A percentile compares a stretch with the other conserved stretches of the same genome.
Evolutionary conservation across 1,140 invertebrate genomes (phyloP).

Genomic region (Portunus trituberculatus): DNA sequence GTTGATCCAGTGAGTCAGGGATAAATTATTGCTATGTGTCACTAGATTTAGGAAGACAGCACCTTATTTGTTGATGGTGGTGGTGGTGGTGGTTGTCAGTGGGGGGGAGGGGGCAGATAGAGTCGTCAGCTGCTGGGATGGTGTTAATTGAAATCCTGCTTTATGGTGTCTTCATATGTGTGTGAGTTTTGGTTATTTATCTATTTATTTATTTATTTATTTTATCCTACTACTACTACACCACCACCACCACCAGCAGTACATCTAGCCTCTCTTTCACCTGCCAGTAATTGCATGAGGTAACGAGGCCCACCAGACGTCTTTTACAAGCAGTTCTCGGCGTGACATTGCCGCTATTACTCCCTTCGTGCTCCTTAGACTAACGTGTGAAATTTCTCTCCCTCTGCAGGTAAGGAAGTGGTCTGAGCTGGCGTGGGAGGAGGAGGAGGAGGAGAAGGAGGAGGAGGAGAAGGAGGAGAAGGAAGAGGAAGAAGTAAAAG

Average conservation of each 20-base stretch:
- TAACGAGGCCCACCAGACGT: background rate
- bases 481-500: background rate
- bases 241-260: background rate
- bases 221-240: background rate
- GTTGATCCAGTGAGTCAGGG: background rate
- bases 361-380: background rate
- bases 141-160: background rate
- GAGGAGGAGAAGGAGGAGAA: background rate
- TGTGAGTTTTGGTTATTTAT: background rate
- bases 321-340: background rate
- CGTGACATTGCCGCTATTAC: background rate
- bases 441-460: background rate
- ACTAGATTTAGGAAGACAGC: background rate
- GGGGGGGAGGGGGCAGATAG: background rate
- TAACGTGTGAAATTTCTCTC: conserved; percentile 7
- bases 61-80: background rate
- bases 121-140: background rate
- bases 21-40: background rate
- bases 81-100: too few species aligned
- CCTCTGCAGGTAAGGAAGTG: background rate
- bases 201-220: background rate
- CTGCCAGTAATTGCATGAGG: background rate
- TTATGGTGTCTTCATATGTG: background rate
- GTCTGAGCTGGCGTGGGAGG: too few species aligned
- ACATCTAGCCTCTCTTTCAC: background rate